Conservation (phyloP, 2,888 invertebrate species). For the Emmelina monodactyla region DNA sequence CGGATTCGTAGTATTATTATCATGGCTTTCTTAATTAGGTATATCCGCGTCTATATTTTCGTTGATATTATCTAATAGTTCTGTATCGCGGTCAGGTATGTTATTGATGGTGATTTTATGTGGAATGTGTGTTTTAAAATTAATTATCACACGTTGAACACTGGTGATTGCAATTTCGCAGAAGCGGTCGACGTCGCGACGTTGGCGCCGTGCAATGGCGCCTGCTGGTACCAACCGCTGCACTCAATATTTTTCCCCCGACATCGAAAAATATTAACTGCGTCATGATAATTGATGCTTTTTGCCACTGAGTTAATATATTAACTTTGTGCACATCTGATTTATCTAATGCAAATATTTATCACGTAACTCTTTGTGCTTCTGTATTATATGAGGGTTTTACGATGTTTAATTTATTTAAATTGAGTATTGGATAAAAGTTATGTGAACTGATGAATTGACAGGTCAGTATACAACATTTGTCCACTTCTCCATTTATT, state of each 20-base stretch:
- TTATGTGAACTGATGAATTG: no score
- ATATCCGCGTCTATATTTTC: not conserved
- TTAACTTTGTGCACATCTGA: no score
- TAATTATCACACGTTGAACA: no score
- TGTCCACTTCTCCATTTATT: no score
- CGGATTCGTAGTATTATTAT: no score
- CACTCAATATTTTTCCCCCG: conserved; percentile 31
- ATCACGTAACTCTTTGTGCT: no score
- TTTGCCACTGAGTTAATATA: conserved; percentile 12
- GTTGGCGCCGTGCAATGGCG: conserved; percentile 50
- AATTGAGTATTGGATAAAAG: no score
- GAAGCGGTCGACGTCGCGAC: conserved; percentile 36
- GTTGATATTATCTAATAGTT: not conserved
- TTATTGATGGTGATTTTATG: not conserved
- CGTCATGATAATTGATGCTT: conserved; percentile 19
- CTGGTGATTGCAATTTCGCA: conserved; percentile 45
- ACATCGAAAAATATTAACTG: conserved; percentile 35
- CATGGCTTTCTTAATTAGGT: no score
- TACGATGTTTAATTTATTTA: no score
- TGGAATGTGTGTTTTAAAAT: conserved; percentile 1
- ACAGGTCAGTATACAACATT: no score
- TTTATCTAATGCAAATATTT: no score
- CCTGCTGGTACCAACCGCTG: conserved; percentile 31
- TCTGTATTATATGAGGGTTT: no score
- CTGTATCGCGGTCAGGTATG: not conserved